Evolutionary conservation across 2,888 invertebrate genomes (phyloP), one percentile per base, ranked within the genome.

Genomic region (Syrphus vitripennis): DNA sequence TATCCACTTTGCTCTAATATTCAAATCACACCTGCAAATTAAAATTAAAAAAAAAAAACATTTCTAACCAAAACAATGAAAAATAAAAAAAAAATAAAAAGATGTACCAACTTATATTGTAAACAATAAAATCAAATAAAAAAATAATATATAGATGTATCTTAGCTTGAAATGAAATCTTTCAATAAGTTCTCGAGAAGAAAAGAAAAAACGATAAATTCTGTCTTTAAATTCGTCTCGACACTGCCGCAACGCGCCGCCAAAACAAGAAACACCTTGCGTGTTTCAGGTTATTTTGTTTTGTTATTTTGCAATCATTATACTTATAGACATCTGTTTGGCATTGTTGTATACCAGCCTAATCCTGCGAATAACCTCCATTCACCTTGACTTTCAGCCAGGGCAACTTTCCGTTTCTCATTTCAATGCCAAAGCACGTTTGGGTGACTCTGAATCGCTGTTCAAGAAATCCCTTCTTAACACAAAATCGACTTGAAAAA

Each of bases 311-410:
- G 29, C 57, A 67, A 61, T 72, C 61, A 55, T 84, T 71, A n/a
- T n/a, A 81, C 37, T 59, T 67, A 63, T 72, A 81, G 71, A 59
- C 69, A 84, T 72, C 75, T 84, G 75, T 29, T 50, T 57, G 40
- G 55, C 24, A 31, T 57, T 81, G 76, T 72, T 72, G 34, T 29
- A 29, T 6, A 3, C 6, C 3, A 3, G 3, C 29, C 12, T 50
- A 50, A 81, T 81, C 81, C 72, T 84, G 61, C 61, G 65, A 80
- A 57, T 71, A 71, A 84, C 84, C 80, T 71, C 70, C 29, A 29
- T 72, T 80, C 72, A 84, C 81, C 81, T 81, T 84, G 81, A 84
- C 84, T 59, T 59, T 59, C 21, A 34, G 21, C 14, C n/a, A n/a
- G n/a, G 10, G 48, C 31, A 16, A 55, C 55, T 81, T 84, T 81